phyloP scores from a whole-genome alignment of 2,797 vertebrate species.

The Synaphobranchus kaupii region DNA sequence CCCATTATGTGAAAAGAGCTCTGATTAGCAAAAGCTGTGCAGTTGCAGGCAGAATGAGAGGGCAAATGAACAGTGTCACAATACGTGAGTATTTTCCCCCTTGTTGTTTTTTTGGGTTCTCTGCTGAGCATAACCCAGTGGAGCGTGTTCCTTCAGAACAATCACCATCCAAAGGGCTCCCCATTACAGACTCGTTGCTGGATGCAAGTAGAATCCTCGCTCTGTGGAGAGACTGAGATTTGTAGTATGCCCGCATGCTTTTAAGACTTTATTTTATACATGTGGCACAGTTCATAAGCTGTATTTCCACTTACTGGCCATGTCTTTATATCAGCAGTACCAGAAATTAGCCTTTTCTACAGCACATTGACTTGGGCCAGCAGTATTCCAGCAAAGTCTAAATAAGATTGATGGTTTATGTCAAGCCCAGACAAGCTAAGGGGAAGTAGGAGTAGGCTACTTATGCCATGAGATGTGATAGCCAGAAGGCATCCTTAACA shows the following conservation, averaged over 20 bases:
- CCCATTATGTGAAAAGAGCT: constrained; percentile 82
- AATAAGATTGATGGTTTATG: not conserved
- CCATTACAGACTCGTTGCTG: constrained; percentile 32
- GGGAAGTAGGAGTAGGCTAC: not conserved
- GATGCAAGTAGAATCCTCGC: not conserved
- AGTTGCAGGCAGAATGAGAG: constrained; percentile 48
- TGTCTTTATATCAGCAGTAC: not conserved
- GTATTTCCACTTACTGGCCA: not conserved
- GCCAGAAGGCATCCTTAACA: not conserved
- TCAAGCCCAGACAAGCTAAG: not conserved
- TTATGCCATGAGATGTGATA: not conserved
- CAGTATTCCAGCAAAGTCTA: not conserved
- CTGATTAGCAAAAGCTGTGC: constrained; percentile 68
- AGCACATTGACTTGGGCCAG: not conserved
- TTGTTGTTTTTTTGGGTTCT: constrained; percentile 65
- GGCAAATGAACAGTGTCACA: constrained; percentile 62
- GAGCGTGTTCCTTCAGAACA: constrained; percentile 55
- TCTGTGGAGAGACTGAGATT: not conserved
- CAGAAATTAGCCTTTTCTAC: not conserved
- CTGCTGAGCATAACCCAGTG: constrained; percentile 47
- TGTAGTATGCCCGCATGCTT: constrained; percentile 9
- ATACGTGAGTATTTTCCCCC: constrained; percentile 61
- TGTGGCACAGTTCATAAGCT: not conserved
- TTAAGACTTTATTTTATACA: not conserved
- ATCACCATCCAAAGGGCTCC: constrained; percentile 35